Base-by-base conservation (phyloP, 30 jellyfish, hydroid and myxozoan genomes). In the Nemopilema nomurai region DNA sequence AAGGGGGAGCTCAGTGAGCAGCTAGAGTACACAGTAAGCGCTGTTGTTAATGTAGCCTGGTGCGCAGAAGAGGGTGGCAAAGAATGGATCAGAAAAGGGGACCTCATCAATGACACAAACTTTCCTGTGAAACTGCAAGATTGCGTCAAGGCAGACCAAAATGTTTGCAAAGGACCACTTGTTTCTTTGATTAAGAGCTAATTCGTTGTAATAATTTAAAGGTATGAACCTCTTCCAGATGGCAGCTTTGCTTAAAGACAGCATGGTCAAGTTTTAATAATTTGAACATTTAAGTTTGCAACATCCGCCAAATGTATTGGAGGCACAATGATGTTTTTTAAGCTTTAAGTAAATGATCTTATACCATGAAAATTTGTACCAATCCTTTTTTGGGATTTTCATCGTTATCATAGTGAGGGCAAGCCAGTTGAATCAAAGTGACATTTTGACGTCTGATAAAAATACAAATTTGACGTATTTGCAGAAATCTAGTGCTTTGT, bases 51-150 rank as follows among this genome's bases (percentile, higher is more conserved):
- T 21, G 20, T 76, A 32, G 86, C 71, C 26, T 76, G 86, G 86
- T 76, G 86, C 49, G 74, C 86, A 31, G 74, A 76, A 27, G 68
- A 52, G 27, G 86, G 68, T 25, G 74, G 86, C 1, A 51, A 49
- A 52, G 86, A 76, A 76, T 76, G 86, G 86, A 49, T 76, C 16
- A 76, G 86, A 52, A 77, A 77, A 25, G 87, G 76, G 52, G 76
- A 57, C 25, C 33, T 57, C 0, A 26, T 20, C 9, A 67, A 77
- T 52, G 62, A 33, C 32, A 67, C 76, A 17, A 67, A 77, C 25
- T 26, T 20, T 27, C 62, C 57, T 3, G 57, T 41, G 16, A 30
- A 28, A 24, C 80, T 83, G 63, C 51, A 83, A 7, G 82, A 76
- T 19, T 83, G 86, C 62, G 72, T 26, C 23, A 83, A 83, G 49